Conservation (phyloP, 1,140 invertebrate genomes). For the Palaemon carinicauda region DNA sequence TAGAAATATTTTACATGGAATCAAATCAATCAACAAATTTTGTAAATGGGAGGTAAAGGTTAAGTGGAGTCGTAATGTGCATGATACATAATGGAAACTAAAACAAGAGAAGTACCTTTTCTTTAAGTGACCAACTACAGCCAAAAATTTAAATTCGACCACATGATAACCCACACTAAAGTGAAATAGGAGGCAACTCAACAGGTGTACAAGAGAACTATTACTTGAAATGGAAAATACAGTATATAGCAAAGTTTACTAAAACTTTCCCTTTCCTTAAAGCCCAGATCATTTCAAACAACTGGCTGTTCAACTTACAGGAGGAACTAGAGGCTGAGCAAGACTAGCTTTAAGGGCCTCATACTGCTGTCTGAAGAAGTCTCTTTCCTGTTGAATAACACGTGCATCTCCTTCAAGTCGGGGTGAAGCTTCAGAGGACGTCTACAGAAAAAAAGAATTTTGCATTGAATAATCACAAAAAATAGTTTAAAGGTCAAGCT, state of each 20-base stretch:
- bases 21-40: too few species aligned
- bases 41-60: too few species aligned
- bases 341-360: constrained; percentile 33
- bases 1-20: too few species aligned
- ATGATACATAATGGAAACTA: too few species aligned
- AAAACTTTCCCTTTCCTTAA: not conserved
- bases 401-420: not conserved
- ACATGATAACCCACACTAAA: not conserved
- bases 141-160: not conserved
- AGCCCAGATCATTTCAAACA: not conserved
- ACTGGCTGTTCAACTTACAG: not conserved
- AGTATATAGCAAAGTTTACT: not conserved
- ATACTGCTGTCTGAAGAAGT: constrained; percentile 42
- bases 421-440: constrained; percentile 20
- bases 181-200: too few species aligned
- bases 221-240: not conserved
- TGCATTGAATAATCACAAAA: not conserved
- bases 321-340: constrained; percentile 21
- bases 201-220: too few species aligned
- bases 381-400: constrained; percentile 34
- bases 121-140: too few species aligned
- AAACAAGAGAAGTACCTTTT: too few species aligned
- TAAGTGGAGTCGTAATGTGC: too few species aligned
- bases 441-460: not conserved
- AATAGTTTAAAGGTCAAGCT: too few species aligned